A percentile compares a stretch with the other conserved stretches of the same genome.
Evolutionary conservation across 2,888 invertebrate genomes (phyloP).

Genomic region (Chalcosyrphus nemorum): DNA sequence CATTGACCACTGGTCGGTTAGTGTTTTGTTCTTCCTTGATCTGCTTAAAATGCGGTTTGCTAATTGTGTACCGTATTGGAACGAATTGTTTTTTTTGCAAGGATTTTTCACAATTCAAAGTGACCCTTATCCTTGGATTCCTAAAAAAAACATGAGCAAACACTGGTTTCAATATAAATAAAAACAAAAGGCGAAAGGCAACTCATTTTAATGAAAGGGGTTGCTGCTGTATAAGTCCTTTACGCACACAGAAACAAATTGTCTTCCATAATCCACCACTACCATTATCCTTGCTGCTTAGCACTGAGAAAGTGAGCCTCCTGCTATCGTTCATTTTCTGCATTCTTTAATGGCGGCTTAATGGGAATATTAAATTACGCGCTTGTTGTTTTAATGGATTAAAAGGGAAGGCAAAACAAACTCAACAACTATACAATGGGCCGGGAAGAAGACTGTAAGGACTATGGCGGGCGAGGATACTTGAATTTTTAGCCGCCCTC

Average conservation of each 20-base stretch:
- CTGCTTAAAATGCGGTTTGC: slow-evolving; percentile 19
- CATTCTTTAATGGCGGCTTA: slow-evolving; percentile 81
- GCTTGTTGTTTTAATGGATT: slow-evolving; percentile 77
- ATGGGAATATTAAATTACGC: slow-evolving; percentile 82
- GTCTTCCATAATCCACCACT: slow-evolving; percentile 10
- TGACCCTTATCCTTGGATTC: neutral
- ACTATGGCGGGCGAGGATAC: slow-evolving; percentile 12
- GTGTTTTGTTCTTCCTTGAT: neutral
- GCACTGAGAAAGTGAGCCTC: slow-evolving; percentile 2
- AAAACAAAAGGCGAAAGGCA: slow-evolving; percentile 28
- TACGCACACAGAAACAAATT: slow-evolving; percentile 22
- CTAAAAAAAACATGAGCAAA: neutral
- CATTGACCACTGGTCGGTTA: neutral
- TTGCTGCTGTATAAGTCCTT: slow-evolving; percentile 8
- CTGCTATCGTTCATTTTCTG: slow-evolving; percentile 53
- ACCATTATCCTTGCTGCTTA: neutral
- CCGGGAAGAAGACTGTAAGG: neutral
- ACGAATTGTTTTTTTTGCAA: slow-evolving; percentile 36
- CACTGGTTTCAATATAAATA: neutral
- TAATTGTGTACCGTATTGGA: slow-evolving; percentile 30
- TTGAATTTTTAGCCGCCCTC: slow-evolving; percentile 34
- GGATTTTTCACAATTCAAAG: too few species aligned
- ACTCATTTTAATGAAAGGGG: slow-evolving; percentile 31
- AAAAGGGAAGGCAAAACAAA: slow-evolving; percentile 73
- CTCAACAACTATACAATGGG: slow-evolving; percentile 57